Percentiles rank a stretch among this genome's conserved stretches.
phyloP scores from a whole-genome alignment of 2,888 invertebrate genomes.

The Argyresthia albistria region DNA sequence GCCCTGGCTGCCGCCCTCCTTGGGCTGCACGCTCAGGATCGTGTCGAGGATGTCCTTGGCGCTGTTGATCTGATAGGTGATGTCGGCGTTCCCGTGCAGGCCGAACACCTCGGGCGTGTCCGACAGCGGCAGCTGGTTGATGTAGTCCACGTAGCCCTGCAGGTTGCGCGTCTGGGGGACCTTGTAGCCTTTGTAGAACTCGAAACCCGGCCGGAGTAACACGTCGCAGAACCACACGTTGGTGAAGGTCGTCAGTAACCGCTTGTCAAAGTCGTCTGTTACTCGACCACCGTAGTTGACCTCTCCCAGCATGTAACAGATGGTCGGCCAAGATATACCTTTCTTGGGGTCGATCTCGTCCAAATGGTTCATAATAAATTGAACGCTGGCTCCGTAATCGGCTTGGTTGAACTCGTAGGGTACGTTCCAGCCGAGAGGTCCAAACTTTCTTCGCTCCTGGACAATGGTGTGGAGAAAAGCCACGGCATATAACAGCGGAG shows the following conservation, averaged over 20 bases:
- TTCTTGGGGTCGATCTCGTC: slow-evolving; percentile 98
- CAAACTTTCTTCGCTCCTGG: slow-evolving; percentile 95
- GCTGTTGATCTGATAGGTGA: slow-evolving; percentile 97
- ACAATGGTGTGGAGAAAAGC: slow-evolving; percentile 96
- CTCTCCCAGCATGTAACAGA: slow-evolving; percentile 98
- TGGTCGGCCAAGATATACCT: slow-evolving; percentile 97
- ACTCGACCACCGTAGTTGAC: slow-evolving; percentile 91
- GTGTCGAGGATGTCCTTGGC: slow-evolving; percentile 95
- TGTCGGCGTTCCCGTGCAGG: slow-evolving; percentile 96
- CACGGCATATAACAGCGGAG: slow-evolving; percentile 92
- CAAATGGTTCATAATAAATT: slow-evolving; percentile 96
- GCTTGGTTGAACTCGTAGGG: slow-evolving; percentile 98
- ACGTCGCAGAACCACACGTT: slow-evolving; percentile 97
- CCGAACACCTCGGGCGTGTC: slow-evolving; percentile 98
- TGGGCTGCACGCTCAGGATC: slow-evolving; percentile 96
- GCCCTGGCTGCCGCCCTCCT: slow-evolving; percentile 91
- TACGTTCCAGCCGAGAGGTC: slow-evolving; percentile 97
- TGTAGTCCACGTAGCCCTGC: slow-evolving; percentile 84
- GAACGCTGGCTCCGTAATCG: slow-evolving; percentile 95
- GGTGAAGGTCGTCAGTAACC: slow-evolving; percentile 92
- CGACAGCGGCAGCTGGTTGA: slow-evolving; percentile 85
- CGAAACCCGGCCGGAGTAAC: slow-evolving; percentile 88
- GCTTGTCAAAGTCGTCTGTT: slow-evolving; percentile 97
- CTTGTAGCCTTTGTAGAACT: slow-evolving; percentile 94
- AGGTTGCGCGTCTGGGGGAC: slow-evolving; percentile 89